These are phyloP conservation scores for Trichomycterus rosablanca DNA, from an alignment of 2,113 vertebrate genomes.

Conservation along the genomic window DNA sequence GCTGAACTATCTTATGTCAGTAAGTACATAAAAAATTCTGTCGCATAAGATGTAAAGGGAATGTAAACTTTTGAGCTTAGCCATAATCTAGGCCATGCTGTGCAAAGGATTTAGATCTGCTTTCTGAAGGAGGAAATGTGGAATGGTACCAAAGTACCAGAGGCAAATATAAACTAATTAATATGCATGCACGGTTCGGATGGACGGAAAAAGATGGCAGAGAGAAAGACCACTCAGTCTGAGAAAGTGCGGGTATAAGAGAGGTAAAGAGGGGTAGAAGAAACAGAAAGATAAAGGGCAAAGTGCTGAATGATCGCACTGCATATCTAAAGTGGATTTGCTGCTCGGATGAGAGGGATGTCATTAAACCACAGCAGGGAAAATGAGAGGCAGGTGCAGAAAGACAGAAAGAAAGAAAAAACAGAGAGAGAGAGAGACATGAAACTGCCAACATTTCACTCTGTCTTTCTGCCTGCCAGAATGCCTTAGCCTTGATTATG, in stretches of 20 bases:
- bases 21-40: no score
- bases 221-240: neutral
- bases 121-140: neutral
- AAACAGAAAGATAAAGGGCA: slow-evolving; percentile 9
- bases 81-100: no score
- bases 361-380: slow-evolving; percentile 39
- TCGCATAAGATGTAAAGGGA: no score
- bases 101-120: neutral
- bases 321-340: slow-evolving; percentile 34
- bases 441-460: slow-evolving; percentile 19
- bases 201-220: neutral
- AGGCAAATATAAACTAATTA: neutral
- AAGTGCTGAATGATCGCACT: slow-evolving; percentile 29
- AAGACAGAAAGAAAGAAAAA: slow-evolving; percentile 17
- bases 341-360: slow-evolving; percentile 38
- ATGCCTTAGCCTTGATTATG: slow-evolving; percentile 25
- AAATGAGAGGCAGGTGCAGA: slow-evolving; percentile 43
- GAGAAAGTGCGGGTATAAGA: no score
- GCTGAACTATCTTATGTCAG: no score
- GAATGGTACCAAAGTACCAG: neutral
- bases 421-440: no score
- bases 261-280: neutral
- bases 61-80: no score
- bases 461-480: slow-evolving; percentile 27
- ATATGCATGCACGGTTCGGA: neutral